A percentile compares a stretch with the other conserved stretches of the same genome.
Evolutionary conservation across 2,888 invertebrate species (phyloP).

Genomic region (Dryomyza anilis): DNA sequence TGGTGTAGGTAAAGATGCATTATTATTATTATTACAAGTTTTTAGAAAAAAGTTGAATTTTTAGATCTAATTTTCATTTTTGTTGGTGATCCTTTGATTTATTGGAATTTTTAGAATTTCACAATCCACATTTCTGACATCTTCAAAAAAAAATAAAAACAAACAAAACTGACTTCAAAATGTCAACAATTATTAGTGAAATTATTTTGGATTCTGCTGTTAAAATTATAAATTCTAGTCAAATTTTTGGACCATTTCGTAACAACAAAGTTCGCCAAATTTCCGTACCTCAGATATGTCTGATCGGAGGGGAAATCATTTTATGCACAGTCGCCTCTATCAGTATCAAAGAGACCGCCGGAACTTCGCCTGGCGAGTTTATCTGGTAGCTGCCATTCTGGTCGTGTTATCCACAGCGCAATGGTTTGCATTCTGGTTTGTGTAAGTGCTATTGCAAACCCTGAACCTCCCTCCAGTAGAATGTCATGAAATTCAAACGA

Average conservation of each 20-base stretch:
- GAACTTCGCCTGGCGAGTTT: constrained; percentile 41
- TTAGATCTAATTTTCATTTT: too few relatives aligned
- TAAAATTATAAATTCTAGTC: neutral
- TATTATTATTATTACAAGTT: too few relatives aligned
- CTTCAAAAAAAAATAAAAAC: too few relatives aligned
- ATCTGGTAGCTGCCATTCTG: constrained; percentile 36
- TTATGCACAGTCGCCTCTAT: neutral
- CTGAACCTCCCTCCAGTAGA: neutral
- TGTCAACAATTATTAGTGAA: too few relatives aligned
- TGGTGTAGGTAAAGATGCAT: too few relatives aligned
- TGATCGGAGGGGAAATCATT: neutral
- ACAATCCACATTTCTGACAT: too few relatives aligned
- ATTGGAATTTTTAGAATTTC: too few relatives aligned
- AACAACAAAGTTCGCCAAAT: neutral
- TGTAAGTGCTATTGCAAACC: constrained; percentile 35
- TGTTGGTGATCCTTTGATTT: too few relatives aligned
- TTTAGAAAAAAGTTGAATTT: too few relatives aligned
- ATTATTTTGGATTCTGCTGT: neutral
- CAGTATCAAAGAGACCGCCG: constrained; percentile 39
- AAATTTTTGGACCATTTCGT: constrained; percentile 1
- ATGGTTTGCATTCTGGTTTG: constrained; percentile 35
- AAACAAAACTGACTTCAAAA: too few relatives aligned
- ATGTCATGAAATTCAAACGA: too few relatives aligned
- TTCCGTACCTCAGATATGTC: constrained; percentile 6
- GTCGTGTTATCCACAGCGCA: constrained; percentile 40